Evolutionary conservation across 2,797 vertebrate genomes (phyloP).

Genomic region (Cercopithecus petaurista): DNA sequence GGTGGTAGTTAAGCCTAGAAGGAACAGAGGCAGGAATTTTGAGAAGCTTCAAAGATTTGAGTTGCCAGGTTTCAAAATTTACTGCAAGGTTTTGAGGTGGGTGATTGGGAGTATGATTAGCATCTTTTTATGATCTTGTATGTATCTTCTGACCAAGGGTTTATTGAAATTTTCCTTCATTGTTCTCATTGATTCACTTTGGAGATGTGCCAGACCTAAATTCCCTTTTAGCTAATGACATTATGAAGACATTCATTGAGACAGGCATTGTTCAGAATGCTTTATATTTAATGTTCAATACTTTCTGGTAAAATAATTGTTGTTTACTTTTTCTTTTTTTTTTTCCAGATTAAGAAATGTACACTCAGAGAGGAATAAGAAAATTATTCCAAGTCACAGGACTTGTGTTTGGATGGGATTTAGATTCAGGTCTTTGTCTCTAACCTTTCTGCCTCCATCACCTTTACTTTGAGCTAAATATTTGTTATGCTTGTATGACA

Average conservation of each 20-base stretch:
- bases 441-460: neutral
- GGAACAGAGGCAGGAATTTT: neutral
- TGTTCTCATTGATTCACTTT: neutral
- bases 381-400: neutral
- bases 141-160: neutral
- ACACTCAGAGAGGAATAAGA: neutral
- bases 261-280: neutral
- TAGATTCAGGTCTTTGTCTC: neutral
- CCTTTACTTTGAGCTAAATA: neutral
- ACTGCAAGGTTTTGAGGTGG: neutral
- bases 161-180: neutral
- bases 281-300: constrained; percentile 14
- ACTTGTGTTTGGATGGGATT: neutral
- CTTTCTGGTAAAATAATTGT: neutral
- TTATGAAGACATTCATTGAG: neutral
- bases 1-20: neutral
- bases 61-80: neutral
- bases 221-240: neutral
- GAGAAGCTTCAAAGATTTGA: neutral
- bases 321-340: neutral
- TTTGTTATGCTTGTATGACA: neutral
- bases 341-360: neutral
- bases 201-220: neutral
- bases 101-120: neutral
- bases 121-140: neutral